Base-by-base conservation (phyloP, 1,140 invertebrate genomes). In the Hylaeus volcanicus region DNA sequence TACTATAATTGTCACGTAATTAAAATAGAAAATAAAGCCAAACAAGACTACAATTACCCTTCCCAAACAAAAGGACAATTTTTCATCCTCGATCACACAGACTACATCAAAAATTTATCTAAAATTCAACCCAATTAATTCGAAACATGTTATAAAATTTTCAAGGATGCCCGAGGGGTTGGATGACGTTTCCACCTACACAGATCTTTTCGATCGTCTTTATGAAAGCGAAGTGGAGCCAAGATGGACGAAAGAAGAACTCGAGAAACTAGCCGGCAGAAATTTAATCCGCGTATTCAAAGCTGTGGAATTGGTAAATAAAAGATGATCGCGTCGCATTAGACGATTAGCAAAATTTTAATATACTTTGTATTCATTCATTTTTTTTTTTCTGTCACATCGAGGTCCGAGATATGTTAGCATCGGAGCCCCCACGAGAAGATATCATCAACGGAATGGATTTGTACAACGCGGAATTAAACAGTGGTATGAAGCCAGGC, bases 181-280 rank as follows among this genome's bases (percentile, higher is more conserved):
- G 66, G 95, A 96, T 86, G 95, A 96, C 87, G 95, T 96, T 3
- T 96, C 96, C 3, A 96, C 94, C 84, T 96, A 96, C 89, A 95
- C 96, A 0, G 93, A 94, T 82, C 89, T 96, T 64, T 95, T 96
- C 86, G 94, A 95, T 76, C 93, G 94, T 74, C 90, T 96, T 8
- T 89, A 93, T 45, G 89, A 93, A 15, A 89, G 89, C 68, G 63
- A 86, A 11, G 89, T 90, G 48, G 92, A 94, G 45, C 92, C 92
- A 68, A 15, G n/a, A 68, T 97, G 96, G 96, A 94, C 93, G 1
- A 92, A 94, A 66, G 92, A 93, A n/a, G 95, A 96, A 81, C 91
- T 97, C 37, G 95, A 95, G 86, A 96, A 96, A 92, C 90, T 97
- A 48, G 96, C 96, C 48, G 96, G 96, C 45, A 92, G 93, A 80